A percentile compares a stretch with the other conserved stretches of the same genome.
phyloP scores from a whole-genome alignment of 1,140 invertebrate species.

The Bombyx mori region DNA sequence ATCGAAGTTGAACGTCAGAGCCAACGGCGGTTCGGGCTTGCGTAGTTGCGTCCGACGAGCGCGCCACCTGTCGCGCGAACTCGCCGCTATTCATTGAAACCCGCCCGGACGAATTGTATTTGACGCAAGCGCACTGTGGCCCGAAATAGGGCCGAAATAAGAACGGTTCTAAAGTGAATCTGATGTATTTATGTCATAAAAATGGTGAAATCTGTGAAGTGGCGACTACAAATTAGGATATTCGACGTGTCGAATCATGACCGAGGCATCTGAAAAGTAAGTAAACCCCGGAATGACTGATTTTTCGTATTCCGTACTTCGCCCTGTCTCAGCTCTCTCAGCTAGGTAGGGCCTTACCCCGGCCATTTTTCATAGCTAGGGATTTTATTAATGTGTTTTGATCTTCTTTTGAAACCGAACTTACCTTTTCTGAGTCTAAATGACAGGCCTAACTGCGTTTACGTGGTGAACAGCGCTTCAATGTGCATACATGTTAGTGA shows the following conservation, averaged over 20 bases:
- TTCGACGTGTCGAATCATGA: conserved; percentile 81
- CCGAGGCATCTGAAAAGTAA: conserved; percentile 83
- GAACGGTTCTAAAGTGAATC: conserved; percentile 63
- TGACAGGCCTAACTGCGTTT: background rate
- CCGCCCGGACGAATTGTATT: conserved; percentile 58
- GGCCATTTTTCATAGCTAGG: conserved; percentile 61
- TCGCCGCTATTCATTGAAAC: conserved; percentile 59
- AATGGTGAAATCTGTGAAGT: conserved; percentile 78
- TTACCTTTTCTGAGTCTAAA: background rate
- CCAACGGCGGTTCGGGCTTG: conserved; percentile 34
- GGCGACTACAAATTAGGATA: conserved; percentile 78
- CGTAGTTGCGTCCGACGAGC: conserved; percentile 35
- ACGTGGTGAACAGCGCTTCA: background rate
- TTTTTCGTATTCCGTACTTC: conserved; percentile 39
- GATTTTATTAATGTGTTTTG: conserved; percentile 34
- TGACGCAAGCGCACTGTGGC: conserved; percentile 64
- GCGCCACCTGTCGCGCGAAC: conserved; percentile 59
- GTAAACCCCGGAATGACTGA: conserved; percentile 48
- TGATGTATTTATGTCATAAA: conserved; percentile 79
- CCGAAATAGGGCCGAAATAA: conserved; percentile 69
- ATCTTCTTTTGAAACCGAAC: conserved; percentile 16
- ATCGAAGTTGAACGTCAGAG: conserved; percentile 7
- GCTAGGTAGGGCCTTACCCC: conserved; percentile 61
- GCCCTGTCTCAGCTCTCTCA: conserved; percentile 30
- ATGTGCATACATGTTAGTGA: conserved; percentile 25